Evolutionary conservation across 2,888 invertebrate species (phyloP).

Genomic region (Lobophora halterata): DNA sequence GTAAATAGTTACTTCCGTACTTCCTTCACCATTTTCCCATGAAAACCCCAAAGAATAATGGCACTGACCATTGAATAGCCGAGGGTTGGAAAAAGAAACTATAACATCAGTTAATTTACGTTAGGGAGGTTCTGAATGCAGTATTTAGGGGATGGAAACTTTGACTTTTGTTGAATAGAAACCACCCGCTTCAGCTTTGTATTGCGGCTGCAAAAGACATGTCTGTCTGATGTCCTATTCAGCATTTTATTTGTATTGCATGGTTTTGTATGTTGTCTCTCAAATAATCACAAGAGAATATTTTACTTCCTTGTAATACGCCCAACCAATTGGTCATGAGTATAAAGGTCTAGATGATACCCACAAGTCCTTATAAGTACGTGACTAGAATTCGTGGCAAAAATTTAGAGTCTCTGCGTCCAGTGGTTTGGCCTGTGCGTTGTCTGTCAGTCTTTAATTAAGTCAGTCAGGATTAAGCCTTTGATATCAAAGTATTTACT

Average conservation of each 20-base stretch:
- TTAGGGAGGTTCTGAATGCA: constrained; percentile 27
- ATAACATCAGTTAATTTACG: constrained; percentile 38
- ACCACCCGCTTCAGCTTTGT: constrained; percentile 22
- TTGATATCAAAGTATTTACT: too few species aligned
- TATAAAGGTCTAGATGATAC: too few species aligned
- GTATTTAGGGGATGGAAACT: constrained; percentile 31
- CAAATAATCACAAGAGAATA: background rate
- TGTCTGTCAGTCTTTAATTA: too few species aligned
- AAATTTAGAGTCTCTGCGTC: too few species aligned
- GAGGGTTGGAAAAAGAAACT: constrained; percentile 23
- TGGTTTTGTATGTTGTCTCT: constrained; percentile 11
- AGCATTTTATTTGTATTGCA: constrained; percentile 15
- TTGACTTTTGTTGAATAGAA: constrained; percentile 32
- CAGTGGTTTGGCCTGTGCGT: too few species aligned
- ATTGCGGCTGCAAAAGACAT: constrained; percentile 23
- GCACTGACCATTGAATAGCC: constrained; percentile 47
- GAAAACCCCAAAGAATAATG: constrained; percentile 45
- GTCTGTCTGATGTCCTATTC: constrained; percentile 17
- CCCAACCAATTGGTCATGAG: too few species aligned
- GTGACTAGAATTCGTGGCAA: too few species aligned
- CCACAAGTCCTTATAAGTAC: too few species aligned
- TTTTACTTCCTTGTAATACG: constrained; percentile 6
- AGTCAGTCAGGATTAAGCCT: too few species aligned
- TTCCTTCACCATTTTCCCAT: constrained; percentile 44
- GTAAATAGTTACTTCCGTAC: constrained; percentile 55